Conservation (phyloP, 2,113 vertebrate genomes). For the Pelobates fuscus region DNA sequence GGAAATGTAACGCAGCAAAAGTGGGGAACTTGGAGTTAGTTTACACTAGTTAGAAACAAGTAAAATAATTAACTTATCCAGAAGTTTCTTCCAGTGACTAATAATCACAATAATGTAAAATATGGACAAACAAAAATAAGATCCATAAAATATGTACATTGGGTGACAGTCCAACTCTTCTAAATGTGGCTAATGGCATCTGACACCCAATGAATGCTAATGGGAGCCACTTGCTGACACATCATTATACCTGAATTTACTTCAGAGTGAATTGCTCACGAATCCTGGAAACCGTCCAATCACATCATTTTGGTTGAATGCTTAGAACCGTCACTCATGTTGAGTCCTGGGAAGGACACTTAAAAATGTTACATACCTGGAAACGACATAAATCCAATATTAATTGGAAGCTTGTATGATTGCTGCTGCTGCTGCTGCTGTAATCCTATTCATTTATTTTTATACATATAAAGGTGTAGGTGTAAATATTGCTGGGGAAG, state of each 20-base stretch:
- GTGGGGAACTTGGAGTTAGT: no score
- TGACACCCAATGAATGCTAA: slow-evolving; percentile 8
- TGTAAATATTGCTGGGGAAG: not conserved
- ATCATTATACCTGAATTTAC: slow-evolving; percentile 8
- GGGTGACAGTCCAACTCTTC: not conserved
- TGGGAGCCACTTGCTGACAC: slow-evolving; percentile 7
- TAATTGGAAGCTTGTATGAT: slow-evolving; percentile 1
- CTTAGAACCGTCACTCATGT: not conserved
- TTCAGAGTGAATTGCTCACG: not conserved
- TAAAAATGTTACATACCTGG: slow-evolving; percentile 2
- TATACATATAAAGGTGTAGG: not conserved
- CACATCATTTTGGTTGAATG: not conserved
- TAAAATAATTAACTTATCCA: no score
- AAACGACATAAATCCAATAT: not conserved
- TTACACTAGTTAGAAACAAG: no score
- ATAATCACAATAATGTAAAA: not conserved
- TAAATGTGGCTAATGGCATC: not conserved
- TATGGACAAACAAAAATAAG: not conserved
- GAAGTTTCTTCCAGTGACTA: no score
- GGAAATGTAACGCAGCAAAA: no score
- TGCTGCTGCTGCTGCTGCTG: no score
- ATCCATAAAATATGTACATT: not conserved
- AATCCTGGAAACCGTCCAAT: not conserved
- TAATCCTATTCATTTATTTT: no score
- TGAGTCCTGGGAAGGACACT: not conserved